phyloP scores from a whole-genome alignment of 1,140 invertebrate species.

The Drosophila sproati region DNA sequence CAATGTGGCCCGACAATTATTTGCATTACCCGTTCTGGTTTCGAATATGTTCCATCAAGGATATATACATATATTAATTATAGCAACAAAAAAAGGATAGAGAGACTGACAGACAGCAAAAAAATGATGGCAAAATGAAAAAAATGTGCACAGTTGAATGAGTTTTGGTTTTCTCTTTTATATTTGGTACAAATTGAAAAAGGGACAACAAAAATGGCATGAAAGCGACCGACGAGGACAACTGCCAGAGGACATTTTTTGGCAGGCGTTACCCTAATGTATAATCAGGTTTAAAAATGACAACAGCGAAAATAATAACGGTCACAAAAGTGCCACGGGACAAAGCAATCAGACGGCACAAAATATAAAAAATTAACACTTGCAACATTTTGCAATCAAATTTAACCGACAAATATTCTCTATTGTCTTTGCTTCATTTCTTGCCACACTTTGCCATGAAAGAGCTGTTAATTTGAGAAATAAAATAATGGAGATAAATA shows the following conservation, averaged over 20 bases:
- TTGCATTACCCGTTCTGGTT: slow-evolving; percentile 68
- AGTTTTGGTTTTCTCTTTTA: slow-evolving; percentile 50
- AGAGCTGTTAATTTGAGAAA: slow-evolving; percentile 35
- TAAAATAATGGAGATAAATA: slow-evolving; percentile 23
- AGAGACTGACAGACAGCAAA: slow-evolving; percentile 32
- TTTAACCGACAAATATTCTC: slow-evolving; percentile 50
- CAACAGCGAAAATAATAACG: slow-evolving; percentile 61
- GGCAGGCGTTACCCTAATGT: slow-evolving; percentile 42
- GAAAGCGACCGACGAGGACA: slow-evolving; percentile 37
- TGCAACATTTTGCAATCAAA: slow-evolving; percentile 67
- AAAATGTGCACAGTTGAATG: slow-evolving; percentile 72
- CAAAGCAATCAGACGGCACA: slow-evolving; percentile 62
- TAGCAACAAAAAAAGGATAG: slow-evolving; percentile 37
- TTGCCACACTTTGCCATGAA: background rate
- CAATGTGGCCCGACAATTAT: slow-evolving; percentile 55
- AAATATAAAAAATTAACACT: slow-evolving; percentile 66
- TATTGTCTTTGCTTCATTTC: slow-evolving; percentile 38
- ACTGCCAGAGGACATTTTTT: slow-evolving; percentile 53
- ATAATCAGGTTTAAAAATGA: slow-evolving; percentile 79
- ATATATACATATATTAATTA: slow-evolving; percentile 74
- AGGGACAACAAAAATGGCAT: slow-evolving; percentile 54
- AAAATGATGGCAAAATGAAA: background rate
- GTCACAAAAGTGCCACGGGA: slow-evolving; percentile 59
- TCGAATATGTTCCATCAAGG: slow-evolving; percentile 68
- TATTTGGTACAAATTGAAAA: slow-evolving; percentile 72